A percentile compares a stretch with the other conserved stretches of the same genome.
phyloP scores from a whole-genome alignment of 2,113 vertebrate genomes.

The Calonectris borealis region DNA sequence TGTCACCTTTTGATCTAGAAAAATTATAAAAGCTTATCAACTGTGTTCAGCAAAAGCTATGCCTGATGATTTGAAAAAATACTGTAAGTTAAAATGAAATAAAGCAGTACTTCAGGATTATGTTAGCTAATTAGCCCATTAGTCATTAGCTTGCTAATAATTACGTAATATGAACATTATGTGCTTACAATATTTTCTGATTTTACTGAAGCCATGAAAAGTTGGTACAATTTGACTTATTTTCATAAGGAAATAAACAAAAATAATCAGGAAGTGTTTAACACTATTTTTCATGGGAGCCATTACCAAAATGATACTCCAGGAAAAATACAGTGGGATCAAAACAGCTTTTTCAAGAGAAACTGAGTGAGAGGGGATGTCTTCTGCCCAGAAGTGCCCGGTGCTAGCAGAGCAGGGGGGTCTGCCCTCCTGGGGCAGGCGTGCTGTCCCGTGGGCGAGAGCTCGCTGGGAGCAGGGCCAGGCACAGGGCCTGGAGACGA shows the following conservation, averaged over 20 bases:
- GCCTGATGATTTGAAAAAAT: not conserved
- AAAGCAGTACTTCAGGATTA: not conserved
- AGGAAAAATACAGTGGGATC: not conserved
- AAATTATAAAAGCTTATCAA: not conserved
- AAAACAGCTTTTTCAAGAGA: not conserved
- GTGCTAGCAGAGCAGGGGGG: not conserved
- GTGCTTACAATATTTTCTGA: not conserved
- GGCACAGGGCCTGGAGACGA: not conserved
- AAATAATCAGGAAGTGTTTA: not conserved
- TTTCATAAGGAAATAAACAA: not conserved
- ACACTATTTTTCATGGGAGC: not conserved
- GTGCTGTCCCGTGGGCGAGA: accelerated
- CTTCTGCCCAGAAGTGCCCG: not conserved
- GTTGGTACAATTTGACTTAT: not conserved
- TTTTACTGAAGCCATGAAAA: not conserved
- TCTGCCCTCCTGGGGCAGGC: not conserved
- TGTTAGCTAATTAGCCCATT: not conserved
- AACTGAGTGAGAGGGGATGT: not conserved
- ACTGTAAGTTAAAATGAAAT: not conserved
- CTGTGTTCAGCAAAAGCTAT: not conserved
- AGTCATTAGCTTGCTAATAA: not conserved
- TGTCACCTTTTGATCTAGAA: not conserved
- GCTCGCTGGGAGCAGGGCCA: not conserved
- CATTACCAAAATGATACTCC: not conserved
- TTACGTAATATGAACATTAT: not conserved